These are phyloP conservation scores for Carapus acus DNA, from an alignment of 2,797 vertebrate genomes.

Conservation along the genomic window DNA sequence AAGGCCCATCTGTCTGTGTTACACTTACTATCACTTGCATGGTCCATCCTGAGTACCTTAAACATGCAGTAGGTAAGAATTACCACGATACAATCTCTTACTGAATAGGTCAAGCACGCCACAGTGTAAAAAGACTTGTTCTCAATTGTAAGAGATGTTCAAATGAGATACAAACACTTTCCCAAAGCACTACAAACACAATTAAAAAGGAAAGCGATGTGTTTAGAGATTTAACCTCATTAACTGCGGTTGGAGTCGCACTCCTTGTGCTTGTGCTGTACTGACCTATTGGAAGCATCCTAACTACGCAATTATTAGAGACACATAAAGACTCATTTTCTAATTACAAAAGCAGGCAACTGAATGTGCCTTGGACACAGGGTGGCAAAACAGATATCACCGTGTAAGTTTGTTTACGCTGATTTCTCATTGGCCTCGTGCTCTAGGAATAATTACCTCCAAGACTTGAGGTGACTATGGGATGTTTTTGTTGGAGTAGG, in stretches of 20 bases:
- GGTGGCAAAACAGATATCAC: constrained; percentile 27
- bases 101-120: constrained; percentile 14
- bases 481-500: constrained; percentile 54
- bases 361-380: constrained; percentile 34
- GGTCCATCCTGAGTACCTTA: constrained; percentile 3
- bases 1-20: neutral
- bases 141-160: constrained; percentile 31
- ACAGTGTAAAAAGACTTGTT: constrained; percentile 13
- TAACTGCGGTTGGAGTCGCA: constrained; percentile 49
- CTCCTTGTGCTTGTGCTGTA: constrained; percentile 20
- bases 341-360: constrained; percentile 52
- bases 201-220: constrained; percentile 49
- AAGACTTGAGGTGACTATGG: constrained; percentile 40
- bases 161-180: constrained; percentile 43
- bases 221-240: constrained; percentile 49
- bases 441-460: constrained; percentile 60
- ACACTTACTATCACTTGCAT: constrained; percentile 1
- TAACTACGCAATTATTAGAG: constrained; percentile 55
- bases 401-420: constrained; percentile 32
- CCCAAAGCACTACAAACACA: constrained; percentile 43
- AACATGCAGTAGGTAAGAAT: neutral
- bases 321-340: constrained; percentile 54
- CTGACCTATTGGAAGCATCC: constrained; percentile 47
- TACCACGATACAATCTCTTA: neutral
- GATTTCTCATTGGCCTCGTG: constrained; percentile 44